Percentiles rank a stretch among this genome's conserved stretches.
Conservation (phyloP, 1,140 invertebrate genomes). For the Eupeodes corollae region DNA sequence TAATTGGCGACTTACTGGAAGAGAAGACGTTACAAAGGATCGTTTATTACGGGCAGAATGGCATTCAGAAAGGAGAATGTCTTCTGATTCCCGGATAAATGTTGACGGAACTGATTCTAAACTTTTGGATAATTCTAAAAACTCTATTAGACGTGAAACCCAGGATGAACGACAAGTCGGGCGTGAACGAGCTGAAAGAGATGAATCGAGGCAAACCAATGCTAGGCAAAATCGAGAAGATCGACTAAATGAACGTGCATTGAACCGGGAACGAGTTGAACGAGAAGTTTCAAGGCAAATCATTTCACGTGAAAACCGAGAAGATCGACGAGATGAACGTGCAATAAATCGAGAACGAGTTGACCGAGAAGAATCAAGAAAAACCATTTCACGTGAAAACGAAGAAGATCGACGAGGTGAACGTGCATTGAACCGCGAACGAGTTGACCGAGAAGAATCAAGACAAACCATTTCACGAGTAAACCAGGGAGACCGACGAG, state of each 20-base stretch:
- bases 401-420: not conserved
- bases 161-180: not conserved
- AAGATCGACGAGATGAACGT: not conserved
- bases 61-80: not conserved
- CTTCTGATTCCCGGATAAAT: not conserved
- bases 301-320: not conserved
- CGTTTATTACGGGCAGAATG: not conserved
- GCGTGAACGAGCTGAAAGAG: not conserved
- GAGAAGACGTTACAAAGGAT: not conserved
- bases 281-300: not conserved
- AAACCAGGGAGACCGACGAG: no score
- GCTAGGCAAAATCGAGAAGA: not conserved
- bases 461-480: no score
- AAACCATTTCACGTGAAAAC: conserved; percentile 3
- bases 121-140: not conserved
- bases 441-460: no score
- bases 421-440: no score
- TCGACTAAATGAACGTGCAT: not conserved
- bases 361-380: not conserved
- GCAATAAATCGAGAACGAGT: not conserved
- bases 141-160: not conserved
- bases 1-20: not conserved
- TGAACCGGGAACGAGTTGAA: not conserved
- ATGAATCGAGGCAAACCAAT: not conserved
- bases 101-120: not conserved